Percentiles rank a stretch among this genome's conserved stretches.
Conservation (phyloP, 2,797 vertebrate species). For the Gallinago nigripennis region DNA sequence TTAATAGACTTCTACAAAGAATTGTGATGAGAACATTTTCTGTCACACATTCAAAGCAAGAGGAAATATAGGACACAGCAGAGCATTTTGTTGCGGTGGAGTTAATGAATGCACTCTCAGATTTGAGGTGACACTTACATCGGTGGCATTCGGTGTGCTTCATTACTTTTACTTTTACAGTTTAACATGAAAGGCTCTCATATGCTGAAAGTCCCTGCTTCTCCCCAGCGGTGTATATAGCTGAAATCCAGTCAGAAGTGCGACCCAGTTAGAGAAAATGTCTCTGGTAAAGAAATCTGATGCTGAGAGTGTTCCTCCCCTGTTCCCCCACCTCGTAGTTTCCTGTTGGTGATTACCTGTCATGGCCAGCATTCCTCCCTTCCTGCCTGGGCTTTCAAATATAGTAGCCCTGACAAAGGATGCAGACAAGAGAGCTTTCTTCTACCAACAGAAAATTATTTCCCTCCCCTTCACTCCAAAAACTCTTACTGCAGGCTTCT, state of each 20-base stretch:
- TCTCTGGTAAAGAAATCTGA: constrained; percentile 31
- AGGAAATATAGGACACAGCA: constrained; percentile 24
- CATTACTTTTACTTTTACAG: constrained; percentile 52
- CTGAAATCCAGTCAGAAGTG: constrained; percentile 59
- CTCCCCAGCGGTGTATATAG: constrained; percentile 34
- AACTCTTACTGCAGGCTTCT: neutral
- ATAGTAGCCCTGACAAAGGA: constrained; percentile 45
- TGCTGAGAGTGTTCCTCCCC: neutral
- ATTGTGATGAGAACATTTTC: neutral
- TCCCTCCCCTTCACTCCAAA: neutral
- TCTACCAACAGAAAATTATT: neutral
- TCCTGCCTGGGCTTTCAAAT: neutral
- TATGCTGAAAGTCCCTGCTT: constrained; percentile 59
- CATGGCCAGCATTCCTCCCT: neutral
- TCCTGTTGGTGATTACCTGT: neutral
- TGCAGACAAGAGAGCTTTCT: neutral
- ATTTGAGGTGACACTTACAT: constrained; percentile 45
- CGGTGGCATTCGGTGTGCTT: constrained; percentile 46
- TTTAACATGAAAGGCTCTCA: constrained; percentile 46
- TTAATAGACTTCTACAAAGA: constrained; percentile 47
- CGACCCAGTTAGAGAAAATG: neutral
- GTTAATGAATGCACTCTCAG: constrained; percentile 50
- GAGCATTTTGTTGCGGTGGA: constrained; percentile 29
- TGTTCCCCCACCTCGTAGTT: neutral
- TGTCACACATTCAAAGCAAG: neutral